A percentile compares a stretch with the other conserved stretches of the same genome.
These are phyloP conservation scores for Zaprionus capensis DNA, from an alignment of 1,140 invertebrate species.

Conservation along the genomic window DNA sequence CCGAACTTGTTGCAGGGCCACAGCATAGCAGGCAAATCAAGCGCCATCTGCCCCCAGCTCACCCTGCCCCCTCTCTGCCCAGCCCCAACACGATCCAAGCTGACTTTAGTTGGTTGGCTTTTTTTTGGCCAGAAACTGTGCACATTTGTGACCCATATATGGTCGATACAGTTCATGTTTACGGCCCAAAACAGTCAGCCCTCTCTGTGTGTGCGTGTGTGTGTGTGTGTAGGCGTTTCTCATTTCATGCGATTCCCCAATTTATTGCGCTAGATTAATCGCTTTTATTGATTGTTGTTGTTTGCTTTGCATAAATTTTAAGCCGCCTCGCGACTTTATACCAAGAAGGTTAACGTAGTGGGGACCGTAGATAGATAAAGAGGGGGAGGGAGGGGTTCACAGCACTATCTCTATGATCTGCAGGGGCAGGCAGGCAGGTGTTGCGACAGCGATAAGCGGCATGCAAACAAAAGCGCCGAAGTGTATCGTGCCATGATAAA, in stretches of 20 bases:
- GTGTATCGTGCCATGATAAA: conserved; percentile 35
- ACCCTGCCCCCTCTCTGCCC: not conserved
- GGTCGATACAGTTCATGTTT: conserved; percentile 17
- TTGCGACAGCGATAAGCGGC: conserved; percentile 25
- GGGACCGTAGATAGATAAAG: not conserved
- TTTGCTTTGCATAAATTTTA: conserved; percentile 53
- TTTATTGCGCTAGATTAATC: conserved; percentile 49
- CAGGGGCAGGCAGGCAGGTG: conserved; percentile 6
- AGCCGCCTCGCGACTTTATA: conserved; percentile 9
- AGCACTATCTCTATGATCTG: conserved; percentile 18
- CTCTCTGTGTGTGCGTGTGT: not conserved
- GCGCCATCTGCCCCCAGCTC: not conserved
- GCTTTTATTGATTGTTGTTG: conserved; percentile 60
- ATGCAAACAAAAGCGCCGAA: conserved; percentile 16
- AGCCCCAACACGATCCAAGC: not conserved
- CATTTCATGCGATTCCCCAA: conserved; percentile 21
- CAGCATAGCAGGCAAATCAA: no score
- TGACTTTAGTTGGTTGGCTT: not conserved
- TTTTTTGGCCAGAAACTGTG: conserved; percentile 9
- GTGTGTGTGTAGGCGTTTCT: conserved; percentile 25
- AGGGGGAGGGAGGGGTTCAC: not conserved
- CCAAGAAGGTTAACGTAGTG: not conserved
- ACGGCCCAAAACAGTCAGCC: conserved; percentile 14
- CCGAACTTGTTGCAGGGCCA: conserved; percentile 42
- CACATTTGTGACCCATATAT: conserved; percentile 34